A percentile compares a stretch with the other conserved stretches of the same genome.
phyloP scores from a whole-genome alignment of 2,888 invertebrate genomes.

The Willowsia nigromaculata region DNA sequence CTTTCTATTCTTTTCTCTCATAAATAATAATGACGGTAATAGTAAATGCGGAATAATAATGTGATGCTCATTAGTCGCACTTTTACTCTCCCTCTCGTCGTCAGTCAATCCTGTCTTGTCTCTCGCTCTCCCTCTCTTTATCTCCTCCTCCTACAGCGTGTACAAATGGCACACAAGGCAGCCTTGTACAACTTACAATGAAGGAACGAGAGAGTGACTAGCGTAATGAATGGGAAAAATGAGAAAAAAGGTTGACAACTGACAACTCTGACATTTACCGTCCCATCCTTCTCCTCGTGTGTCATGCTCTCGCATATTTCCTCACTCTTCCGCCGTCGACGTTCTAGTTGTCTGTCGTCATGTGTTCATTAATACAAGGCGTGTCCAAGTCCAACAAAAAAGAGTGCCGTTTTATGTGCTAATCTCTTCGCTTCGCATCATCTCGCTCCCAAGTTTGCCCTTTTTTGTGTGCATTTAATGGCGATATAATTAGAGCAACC shows the following conservation, averaged over 20 bases:
- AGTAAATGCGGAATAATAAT: background rate
- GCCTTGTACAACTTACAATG: background rate
- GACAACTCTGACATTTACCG: slow-evolving; percentile 16
- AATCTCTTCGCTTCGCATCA: slow-evolving; percentile 2
- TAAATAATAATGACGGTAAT: slow-evolving; percentile 18
- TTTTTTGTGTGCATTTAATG: slow-evolving; percentile 50
- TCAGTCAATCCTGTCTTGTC: too few species aligned
- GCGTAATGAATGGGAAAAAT: slow-evolving; percentile 1
- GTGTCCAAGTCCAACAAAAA: slow-evolving; percentile 29
- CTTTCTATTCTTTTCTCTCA: too few species aligned
- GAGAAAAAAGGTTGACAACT: slow-evolving; percentile 24
- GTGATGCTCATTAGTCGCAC: slow-evolving; percentile 2
- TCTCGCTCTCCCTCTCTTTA: background rate
- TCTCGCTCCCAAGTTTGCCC: slow-evolving; percentile 2
- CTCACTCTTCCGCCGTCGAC: too few species aligned
- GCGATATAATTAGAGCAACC: slow-evolving; percentile 71
- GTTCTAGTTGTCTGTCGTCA: slow-evolving; percentile 1
- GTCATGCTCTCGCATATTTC: too few species aligned
- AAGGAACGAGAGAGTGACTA: background rate
- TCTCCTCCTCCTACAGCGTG: background rate
- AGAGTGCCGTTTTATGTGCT: background rate
- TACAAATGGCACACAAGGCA: background rate
- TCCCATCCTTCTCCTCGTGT: slow-evolving; percentile 1
- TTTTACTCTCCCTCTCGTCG: slow-evolving; percentile 16
- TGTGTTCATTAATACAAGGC: slow-evolving; percentile 62